Percentiles rank a stretch among this genome's conserved stretches.
These are phyloP conservation scores for Labeo calbasu DNA, from an alignment of 2,797 vertebrate genomes.

Conservation along the genomic window DNA sequence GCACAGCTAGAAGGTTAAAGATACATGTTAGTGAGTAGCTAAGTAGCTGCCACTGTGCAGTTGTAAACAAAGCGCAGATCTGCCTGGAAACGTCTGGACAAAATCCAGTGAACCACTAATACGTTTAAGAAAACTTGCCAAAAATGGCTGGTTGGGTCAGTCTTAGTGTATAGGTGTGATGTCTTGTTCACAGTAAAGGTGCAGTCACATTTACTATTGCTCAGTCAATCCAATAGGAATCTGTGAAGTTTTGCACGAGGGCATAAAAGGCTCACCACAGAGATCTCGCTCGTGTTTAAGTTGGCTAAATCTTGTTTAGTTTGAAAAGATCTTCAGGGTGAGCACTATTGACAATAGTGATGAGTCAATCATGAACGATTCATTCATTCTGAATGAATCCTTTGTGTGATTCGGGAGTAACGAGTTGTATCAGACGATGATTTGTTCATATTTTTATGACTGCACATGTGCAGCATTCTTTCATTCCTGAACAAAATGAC, in stretches of 20 bases:
- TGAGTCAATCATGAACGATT: neutral
- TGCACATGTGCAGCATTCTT: neutral
- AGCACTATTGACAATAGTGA: neutral
- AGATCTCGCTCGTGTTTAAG: neutral
- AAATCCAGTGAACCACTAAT: conserved; percentile 1
- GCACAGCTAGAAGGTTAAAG: conserved; percentile 16
- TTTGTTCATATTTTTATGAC: neutral
- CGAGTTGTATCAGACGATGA: neutral
- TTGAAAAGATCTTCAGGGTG: neutral
- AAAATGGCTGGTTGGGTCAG: neutral
- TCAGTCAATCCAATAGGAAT: neutral
- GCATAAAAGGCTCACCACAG: neutral
- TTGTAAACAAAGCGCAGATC: conserved; percentile 18
- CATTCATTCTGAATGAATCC: neutral
- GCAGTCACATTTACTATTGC: neutral
- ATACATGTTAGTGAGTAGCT: conserved; percentile 7
- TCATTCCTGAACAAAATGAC: conserved; percentile 2
- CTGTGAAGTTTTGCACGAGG: neutral
- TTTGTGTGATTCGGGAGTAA: neutral
- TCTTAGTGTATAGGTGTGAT: neutral
- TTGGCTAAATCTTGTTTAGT: neutral
- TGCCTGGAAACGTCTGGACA: conserved; percentile 11
- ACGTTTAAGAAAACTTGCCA: neutral
- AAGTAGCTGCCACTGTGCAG: conserved; percentile 32
- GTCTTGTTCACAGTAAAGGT: neutral